phyloP scores from a whole-genome alignment of 2,888 invertebrate genomes.

The Selenia dentaria region DNA sequence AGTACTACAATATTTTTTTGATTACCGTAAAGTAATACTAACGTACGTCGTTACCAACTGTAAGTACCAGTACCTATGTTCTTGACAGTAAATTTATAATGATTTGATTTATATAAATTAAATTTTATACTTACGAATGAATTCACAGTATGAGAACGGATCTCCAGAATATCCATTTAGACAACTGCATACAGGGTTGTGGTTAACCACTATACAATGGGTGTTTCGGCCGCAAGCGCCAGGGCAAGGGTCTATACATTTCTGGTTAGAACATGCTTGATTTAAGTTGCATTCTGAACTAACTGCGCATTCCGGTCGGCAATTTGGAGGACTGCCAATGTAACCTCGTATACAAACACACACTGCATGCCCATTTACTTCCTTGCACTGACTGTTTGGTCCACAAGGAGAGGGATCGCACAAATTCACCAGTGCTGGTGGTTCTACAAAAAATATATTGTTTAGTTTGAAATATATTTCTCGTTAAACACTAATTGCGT shows the following conservation, averaged over 20 bases:
- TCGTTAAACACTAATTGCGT: no score
- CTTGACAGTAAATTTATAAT: no score
- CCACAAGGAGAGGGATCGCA: constrained; percentile 86
- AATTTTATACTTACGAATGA: constrained; percentile 63
- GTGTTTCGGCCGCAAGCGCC: constrained; percentile 88
- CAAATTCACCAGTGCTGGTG: constrained; percentile 47
- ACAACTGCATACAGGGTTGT: constrained; percentile 88
- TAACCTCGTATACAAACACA: constrained; percentile 89
- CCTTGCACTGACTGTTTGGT: constrained; percentile 89
- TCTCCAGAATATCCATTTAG: constrained; percentile 87
- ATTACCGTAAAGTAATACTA: no score
- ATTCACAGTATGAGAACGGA: constrained; percentile 88
- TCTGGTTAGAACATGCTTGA: constrained; percentile 90
- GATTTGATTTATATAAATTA: neutral
- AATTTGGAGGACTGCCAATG: constrained; percentile 89
- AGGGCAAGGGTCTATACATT: constrained; percentile 90
- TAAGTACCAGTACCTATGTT: no score
- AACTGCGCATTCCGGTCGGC: constrained; percentile 91
- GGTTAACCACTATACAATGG: constrained; percentile 86
- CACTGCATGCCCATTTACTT: constrained; percentile 87
- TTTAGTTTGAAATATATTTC: no score
- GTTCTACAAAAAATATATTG: constrained; percentile 51
- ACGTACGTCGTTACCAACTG: no score
- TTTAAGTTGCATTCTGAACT: constrained; percentile 89
- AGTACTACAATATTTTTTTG: no score